Evolutionary conservation across 2,888 invertebrate species (phyloP).

Genomic region (Odontocerum albicorne): DNA sequence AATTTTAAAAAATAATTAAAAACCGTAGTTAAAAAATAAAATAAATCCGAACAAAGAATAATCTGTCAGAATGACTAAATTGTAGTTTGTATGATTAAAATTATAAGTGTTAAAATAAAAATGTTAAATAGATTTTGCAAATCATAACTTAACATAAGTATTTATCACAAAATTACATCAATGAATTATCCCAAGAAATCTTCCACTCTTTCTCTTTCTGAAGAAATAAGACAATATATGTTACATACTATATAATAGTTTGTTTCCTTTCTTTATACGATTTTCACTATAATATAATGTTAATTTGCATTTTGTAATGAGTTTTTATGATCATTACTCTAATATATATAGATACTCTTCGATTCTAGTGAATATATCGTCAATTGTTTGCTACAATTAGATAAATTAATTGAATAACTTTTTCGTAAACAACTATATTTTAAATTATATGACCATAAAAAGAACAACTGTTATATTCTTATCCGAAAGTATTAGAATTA

Average conservation of each 20-base stretch:
- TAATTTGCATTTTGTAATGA: slow-evolving; percentile 6
- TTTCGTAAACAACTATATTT: too few species aligned
- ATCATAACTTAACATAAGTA: slow-evolving; percentile 38
- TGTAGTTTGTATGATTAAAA: slow-evolving; percentile 20
- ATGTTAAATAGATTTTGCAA: slow-evolving; percentile 35
- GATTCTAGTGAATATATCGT: slow-evolving; percentile 1
- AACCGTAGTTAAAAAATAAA: slow-evolving; percentile 6
- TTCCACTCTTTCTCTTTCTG: slow-evolving; percentile 15
- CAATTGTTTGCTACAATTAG: slow-evolving; percentile 8
- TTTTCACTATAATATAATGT: too few species aligned
- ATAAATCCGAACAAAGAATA: slow-evolving; percentile 9
- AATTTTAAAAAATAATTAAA: slow-evolving; percentile 7
- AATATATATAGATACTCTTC: not conserved
- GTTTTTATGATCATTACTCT: too few species aligned
- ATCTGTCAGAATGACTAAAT: slow-evolving; percentile 15
- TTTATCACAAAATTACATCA: slow-evolving; percentile 31
- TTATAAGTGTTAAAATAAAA: slow-evolving; percentile 22
- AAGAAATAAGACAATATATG: slow-evolving; percentile 10
- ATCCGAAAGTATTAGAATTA: too few species aligned
- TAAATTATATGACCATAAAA: too few species aligned
- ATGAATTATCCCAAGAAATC: slow-evolving; percentile 25
- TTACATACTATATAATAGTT: too few species aligned
- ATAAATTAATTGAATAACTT: too few species aligned
- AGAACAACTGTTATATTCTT: too few species aligned
- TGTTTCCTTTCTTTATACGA: not conserved